A percentile compares a stretch with the other conserved stretches of the same genome.
Evolutionary conservation across 2,888 invertebrate genomes (phyloP).

Genomic region (Ctena decussata): DNA sequence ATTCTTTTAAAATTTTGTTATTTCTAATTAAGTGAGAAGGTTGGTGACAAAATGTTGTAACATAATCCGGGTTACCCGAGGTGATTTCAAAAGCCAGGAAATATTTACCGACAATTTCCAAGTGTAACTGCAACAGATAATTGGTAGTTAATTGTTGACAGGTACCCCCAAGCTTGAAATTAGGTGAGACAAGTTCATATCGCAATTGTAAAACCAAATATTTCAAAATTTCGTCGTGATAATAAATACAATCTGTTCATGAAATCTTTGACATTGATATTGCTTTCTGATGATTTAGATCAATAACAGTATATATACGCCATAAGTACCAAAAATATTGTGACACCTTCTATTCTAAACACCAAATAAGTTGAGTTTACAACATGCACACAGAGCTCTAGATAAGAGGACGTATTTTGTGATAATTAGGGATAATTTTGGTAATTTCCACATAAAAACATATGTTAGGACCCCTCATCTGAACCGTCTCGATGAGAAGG

Average conservation of each 20-base stretch:
- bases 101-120: neutral
- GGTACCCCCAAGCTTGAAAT: neutral
- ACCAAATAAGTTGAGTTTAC: no score
- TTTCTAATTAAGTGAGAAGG: constrained; percentile 36
- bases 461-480: no score
- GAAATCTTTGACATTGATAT: neutral
- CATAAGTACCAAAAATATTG: no score
- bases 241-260: neutral
- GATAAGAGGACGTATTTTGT: no score
- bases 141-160: constrained; percentile 4
- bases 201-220: neutral
- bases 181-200: neutral
- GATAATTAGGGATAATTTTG: no score
- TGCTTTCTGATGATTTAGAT: no score
- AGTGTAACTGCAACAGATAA: neutral
- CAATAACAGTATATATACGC: no score
- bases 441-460: no score
- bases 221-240: neutral
- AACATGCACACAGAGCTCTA: no score
- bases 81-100: constrained; percentile 1
- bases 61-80: constrained; percentile 5
- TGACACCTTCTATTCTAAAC: no score
- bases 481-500: no score
- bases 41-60: constrained; percentile 31
- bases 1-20: neutral